Percentiles rank a stretch among this genome's conserved stretches.
Conservation (phyloP, 2,888 invertebrate genomes). For the Anaspis maculata region DNA sequence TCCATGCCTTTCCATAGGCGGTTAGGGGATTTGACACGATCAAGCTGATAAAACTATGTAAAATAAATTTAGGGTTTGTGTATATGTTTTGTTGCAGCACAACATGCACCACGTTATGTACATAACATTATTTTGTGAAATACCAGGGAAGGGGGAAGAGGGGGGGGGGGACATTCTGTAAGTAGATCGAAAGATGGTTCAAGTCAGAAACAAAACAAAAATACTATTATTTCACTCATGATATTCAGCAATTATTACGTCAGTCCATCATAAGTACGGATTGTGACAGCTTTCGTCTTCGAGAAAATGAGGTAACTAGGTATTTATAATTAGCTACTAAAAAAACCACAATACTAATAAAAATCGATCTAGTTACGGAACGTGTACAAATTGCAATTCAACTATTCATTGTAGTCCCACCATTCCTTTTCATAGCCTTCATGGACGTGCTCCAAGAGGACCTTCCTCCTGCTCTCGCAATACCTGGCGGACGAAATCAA, state of each 20-base stretch:
- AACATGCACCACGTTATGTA: no score
- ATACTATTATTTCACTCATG: constrained; percentile 4
- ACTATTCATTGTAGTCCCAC: constrained; percentile 92
- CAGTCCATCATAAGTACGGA: constrained; percentile 17
- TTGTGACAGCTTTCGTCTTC: constrained; percentile 14
- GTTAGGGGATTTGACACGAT: no score
- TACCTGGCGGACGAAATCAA: constrained; percentile 63
- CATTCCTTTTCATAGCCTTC: constrained; percentile 98
- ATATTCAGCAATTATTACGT: constrained; percentile 3
- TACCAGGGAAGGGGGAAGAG: no score
- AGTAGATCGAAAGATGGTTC: constrained; percentile 11
- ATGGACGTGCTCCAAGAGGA: constrained; percentile 92
- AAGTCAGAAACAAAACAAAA: constrained; percentile 4
- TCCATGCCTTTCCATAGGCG: no score
- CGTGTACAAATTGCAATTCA: constrained; percentile 13
- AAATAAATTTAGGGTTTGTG: no score
- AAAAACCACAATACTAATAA: constrained; percentile 22
- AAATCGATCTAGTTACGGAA: constrained; percentile 26
- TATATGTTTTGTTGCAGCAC: no score
- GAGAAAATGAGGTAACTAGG: constrained; percentile 28
- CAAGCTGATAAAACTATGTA: no score
- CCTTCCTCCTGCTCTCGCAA: constrained; percentile 94
- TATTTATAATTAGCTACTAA: constrained; percentile 22
- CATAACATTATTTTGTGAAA: no score
- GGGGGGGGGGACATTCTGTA: no score